phyloP scores from a whole-genome alignment of 2,113 vertebrate species.

The Colossoma macropomum region DNA sequence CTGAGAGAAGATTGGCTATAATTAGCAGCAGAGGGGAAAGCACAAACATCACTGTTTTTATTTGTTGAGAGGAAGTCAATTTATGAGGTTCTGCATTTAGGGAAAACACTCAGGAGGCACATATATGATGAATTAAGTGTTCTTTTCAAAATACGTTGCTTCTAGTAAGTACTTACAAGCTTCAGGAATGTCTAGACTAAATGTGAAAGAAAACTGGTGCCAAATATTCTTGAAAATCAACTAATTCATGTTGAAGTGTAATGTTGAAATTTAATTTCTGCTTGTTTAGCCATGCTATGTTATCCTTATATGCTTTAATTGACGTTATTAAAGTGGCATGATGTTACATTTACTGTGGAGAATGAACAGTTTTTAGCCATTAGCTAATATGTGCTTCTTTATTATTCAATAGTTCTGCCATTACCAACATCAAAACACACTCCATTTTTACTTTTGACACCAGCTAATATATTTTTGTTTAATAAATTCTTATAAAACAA shows the following conservation, averaged over 20 bases:
- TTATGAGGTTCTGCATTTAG: conserved; percentile 1
- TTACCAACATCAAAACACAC: not conserved
- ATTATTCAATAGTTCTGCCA: not conserved
- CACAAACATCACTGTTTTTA: not conserved
- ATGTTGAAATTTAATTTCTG: too few species aligned
- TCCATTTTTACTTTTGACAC: conserved; percentile 6
- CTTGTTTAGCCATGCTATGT: not conserved
- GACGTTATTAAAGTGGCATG: not conserved
- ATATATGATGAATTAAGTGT: not conserved
- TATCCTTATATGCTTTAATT: not conserved
- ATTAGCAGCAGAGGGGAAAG: conserved; percentile 24
- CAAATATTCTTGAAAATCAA: not conserved
- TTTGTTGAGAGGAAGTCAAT: conserved; percentile 10
- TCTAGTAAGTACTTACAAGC: not conserved
- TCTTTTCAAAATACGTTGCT: not conserved
- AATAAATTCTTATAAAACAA: not conserved
- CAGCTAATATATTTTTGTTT: not conserved
- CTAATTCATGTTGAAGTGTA: not conserved
- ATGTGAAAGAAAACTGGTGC: not conserved
- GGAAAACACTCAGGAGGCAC: conserved; percentile 5
- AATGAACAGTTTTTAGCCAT: not conserved
- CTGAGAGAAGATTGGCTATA: conserved; percentile 31
- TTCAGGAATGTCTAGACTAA: not conserved
- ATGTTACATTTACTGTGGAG: not conserved
- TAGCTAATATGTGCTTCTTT: not conserved